A percentile compares a stretch with the other conserved stretches of the same genome.
phyloP scores from a whole-genome alignment of 2,888 invertebrate species.

The Microctonus aethiopoides region DNA sequence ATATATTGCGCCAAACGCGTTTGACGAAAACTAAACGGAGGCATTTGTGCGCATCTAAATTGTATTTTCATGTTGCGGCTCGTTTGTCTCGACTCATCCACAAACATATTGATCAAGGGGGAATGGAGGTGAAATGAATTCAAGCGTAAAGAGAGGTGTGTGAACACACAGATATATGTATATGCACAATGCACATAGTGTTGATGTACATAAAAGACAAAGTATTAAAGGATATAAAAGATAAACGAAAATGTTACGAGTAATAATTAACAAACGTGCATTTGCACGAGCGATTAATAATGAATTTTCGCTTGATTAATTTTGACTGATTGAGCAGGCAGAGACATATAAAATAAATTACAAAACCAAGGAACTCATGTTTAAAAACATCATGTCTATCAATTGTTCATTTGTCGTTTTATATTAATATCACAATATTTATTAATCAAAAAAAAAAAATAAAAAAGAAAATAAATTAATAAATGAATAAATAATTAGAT shows the following conservation, averaged over 20 bases:
- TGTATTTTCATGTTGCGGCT: not conserved
- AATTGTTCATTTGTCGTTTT: no score
- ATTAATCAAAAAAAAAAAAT: no score
- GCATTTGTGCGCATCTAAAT: not conserved
- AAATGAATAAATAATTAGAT: no score
- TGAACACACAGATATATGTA: not conserved
- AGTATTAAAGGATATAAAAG: not conserved
- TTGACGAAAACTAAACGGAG: not conserved
- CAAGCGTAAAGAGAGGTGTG: conserved; percentile 6
- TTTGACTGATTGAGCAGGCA: not conserved
- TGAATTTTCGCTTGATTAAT: conserved; percentile 30
- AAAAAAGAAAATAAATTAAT: no score
- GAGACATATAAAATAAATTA: no score
- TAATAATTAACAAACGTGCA: conserved; percentile 34
- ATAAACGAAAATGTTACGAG: conserved; percentile 17
- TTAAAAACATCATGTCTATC: no score
- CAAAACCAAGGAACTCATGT: no score
- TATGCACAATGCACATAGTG: not conserved
- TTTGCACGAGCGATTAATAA: conserved; percentile 34
- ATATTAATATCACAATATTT: no score
- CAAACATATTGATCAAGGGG: not conserved
- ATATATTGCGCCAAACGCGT: not conserved
- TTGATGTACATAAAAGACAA: not conserved
- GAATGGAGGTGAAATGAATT: not conserved
- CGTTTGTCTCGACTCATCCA: conserved; percentile 6